Evolutionary conservation across 2,888 invertebrate genomes (phyloP), one percentile per base, ranked within the genome.

Genomic region (Salpingus planirostris): DNA sequence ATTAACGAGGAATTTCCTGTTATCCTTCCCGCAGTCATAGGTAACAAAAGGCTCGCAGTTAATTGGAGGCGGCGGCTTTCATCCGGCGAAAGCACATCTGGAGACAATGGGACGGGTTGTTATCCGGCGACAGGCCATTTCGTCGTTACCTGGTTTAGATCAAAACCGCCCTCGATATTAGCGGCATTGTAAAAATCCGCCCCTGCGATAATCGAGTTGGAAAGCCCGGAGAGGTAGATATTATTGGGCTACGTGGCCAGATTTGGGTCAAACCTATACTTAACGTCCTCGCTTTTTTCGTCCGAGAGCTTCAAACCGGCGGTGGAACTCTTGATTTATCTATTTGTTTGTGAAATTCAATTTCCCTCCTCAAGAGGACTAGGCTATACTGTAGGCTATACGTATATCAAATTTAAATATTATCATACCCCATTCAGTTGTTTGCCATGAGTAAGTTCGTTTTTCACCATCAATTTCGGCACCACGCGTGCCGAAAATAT

Each of bases 261-360:
- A n/a, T n/a, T n/a, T n/a, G n/a, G n/a, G n/a, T n/a, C n/a, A n/a
- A n/a, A n/a, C n/a, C n/a, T n/a, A n/a, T n/a, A n/a, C n/a, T n/a
- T n/a, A n/a, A n/a, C n/a, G n/a, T n/a, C n/a, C n/a, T n/a, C n/a
- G n/a, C n/a, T n/a, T n/a, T n/a, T n/a, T n/a, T n/a, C n/a, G n/a
- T n/a, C n/a, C n/a, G n/a, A n/a, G n/a, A n/a, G n/a, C n/a, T 39
- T 32, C 39, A 36, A 32, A 36, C 35, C 36, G 32, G 36, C 39
- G 39, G 29, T 8, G 10, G 7, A 35, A 22, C 33, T 34, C 38
- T 31, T 51, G 50, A 53, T 53, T 50, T 53, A 52, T 53, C 49
- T 52, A 52, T 52, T 50, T 52, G 53, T 53, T 53, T 52, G 51
- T 40, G 46, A 45, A 49, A 53, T 53, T 50, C 53, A 53, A 53